Conservation (phyloP, 2,113 vertebrate genomes). For the Austrofundulus limnaeus region DNA sequence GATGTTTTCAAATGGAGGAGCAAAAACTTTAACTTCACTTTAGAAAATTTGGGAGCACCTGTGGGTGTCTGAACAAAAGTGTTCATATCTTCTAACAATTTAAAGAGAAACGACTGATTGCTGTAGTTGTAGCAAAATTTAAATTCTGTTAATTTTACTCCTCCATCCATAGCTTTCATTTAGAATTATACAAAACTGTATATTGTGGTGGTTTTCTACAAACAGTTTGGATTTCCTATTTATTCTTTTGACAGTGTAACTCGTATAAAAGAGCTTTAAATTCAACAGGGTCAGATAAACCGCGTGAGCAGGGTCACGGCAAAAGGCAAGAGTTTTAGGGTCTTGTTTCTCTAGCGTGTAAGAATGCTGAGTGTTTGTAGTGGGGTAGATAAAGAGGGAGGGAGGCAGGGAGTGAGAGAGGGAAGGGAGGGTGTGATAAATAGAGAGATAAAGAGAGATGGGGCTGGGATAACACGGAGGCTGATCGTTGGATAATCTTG, state of each 20-base stretch:
- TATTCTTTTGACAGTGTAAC: neutral
- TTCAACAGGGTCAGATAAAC: neutral
- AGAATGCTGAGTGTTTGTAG: conserved; percentile 34
- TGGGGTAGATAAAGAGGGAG: conserved; percentile 16
- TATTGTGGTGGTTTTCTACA: neutral
- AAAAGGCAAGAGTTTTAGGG: conserved; percentile 13
- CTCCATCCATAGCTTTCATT: no score
- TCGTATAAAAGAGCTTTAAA: neutral
- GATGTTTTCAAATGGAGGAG: no score
- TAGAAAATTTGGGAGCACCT: no score
- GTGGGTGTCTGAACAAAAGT: no score
- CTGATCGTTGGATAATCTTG: conserved; percentile 97
- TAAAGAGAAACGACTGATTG: no score
- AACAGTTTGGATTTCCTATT: neutral
- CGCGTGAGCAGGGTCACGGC: neutral
- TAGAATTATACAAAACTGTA: no score
- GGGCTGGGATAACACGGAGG: conserved; percentile 87
- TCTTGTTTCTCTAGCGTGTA: conserved; percentile 21
- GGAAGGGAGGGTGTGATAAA: conserved; percentile 74
- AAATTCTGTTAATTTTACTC: no score
- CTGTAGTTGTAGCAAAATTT: no score
- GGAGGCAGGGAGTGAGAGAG: conserved; percentile 20
- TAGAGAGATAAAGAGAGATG: conserved; percentile 80
- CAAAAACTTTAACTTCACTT: no score
- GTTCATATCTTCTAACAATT: no score